These are phyloP conservation scores for Clanis bilineata DNA, from an alignment of 2,888 invertebrate species.

Conservation along the genomic window DNA sequence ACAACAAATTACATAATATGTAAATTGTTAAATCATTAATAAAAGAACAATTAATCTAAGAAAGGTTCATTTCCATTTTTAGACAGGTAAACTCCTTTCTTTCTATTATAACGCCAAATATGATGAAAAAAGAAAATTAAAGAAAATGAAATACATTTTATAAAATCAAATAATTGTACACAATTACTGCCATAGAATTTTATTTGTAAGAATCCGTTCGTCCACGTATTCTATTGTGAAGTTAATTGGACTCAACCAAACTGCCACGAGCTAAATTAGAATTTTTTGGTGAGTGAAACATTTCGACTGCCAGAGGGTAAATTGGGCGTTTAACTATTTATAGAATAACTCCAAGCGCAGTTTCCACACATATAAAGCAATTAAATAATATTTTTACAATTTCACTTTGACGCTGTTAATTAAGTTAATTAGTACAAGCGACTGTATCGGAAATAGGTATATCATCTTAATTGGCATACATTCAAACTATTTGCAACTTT, in stretches of 20 bases:
- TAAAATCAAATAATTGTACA: not conserved
- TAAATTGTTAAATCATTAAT: not conserved
- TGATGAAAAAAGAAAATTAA: too few species aligned
- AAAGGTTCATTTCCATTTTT: not conserved
- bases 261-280: constrained; percentile 6
- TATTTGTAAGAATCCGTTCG: not conserved
- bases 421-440: not conserved
- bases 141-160: not conserved
- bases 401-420: not conserved
- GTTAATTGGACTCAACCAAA: constrained; percentile 2
- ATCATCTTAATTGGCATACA: not conserved
- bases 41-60: not conserved
- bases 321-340: constrained; percentile 9
- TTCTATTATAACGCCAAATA: too few species aligned
- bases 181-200: not conserved
- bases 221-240: not conserved
- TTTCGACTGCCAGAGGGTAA: not conserved
- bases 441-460: not conserved
- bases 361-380: not conserved
- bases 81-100: not conserved
- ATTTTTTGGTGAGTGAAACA: constrained; percentile 9
- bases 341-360: not conserved
- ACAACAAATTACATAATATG: too few species aligned
- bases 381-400: not conserved
- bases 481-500: not conserved